Conservation (phyloP, 2,113 vertebrate species). For the Lycaon pictus region DNA sequence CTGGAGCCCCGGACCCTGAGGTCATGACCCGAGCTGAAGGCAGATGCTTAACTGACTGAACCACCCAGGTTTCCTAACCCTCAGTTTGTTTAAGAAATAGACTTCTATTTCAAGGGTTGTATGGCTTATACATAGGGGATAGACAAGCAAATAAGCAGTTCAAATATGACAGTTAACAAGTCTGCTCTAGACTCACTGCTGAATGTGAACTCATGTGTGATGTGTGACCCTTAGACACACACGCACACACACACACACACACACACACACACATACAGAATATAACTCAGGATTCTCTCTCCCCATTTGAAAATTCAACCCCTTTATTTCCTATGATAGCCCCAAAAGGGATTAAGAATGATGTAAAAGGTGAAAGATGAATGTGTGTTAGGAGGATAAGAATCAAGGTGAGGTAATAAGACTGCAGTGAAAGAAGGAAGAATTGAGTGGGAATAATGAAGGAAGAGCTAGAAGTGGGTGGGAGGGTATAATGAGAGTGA, state of each 20-base stretch:
- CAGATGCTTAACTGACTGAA: too few relatives aligned
- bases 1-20: too few relatives aligned
- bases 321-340: not conserved
- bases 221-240: not conserved
- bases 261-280: not conserved
- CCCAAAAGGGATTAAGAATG: conserved; percentile 40
- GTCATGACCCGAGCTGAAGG: too few relatives aligned
- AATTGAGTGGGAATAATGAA: not conserved
- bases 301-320: conserved; percentile 32
- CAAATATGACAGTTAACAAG: not conserved
- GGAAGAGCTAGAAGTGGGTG: not conserved
- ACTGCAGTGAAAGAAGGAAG: not conserved
- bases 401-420: conserved; percentile 37
- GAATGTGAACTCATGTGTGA: not conserved
- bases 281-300: not conserved
- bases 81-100: not conserved
- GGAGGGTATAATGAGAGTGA: not conserved
- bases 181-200: not conserved
- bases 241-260: not conserved
- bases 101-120: not conserved
- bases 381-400: not conserved
- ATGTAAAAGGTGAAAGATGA: not conserved
- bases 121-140: not conserved
- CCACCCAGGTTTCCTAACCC: too few relatives aligned
- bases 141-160: not conserved